Base-by-base conservation (phyloP, 2,888 invertebrate genomes). In the Napeogenes sylphis region DNA sequence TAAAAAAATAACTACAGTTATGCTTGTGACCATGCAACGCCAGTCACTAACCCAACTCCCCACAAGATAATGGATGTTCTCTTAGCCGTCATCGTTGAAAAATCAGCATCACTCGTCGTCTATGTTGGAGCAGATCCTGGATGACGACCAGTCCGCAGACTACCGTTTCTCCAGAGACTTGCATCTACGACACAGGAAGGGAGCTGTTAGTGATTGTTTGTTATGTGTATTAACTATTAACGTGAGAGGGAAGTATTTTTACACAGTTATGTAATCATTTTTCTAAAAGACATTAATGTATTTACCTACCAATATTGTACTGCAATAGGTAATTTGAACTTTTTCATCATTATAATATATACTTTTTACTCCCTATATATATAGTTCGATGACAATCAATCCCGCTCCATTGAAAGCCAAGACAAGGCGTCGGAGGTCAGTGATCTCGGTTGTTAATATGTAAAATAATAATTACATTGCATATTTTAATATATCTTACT, bases 71-170 rank as follows among this genome's bases (percentile, higher is more conserved):
- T 21, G 21, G 21, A 21, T 21, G 21, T 21, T 21, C 21, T 21
- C 21, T 21, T 21, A 58, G 58, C 61, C 63, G 14, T 47, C 58
- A 30, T 46, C 63, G 21, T 58, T 51, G 42, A 61, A 53, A 12
- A 57, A 54, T 21, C 55, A 57, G 21, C 62, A 55, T 8, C 60
- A 55, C 21, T 33, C 64, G 8, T 64, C 62, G 13, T 63, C 62
- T 4, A 58, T 65, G 21, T 55, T 68, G 63, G 56, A 63, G 54
- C 60, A 62, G 60, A 59, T 65, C 38, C 47, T 60, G 56, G 65
- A 65, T 30, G 66, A 66, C 13, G 66, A 68, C 42, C 61, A 60
- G 45, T 58, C 59, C 5, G 63, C 21, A 6, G 51, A 63, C 33
- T 47, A 59, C 30, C 63, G 56, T 4, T 61, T 60, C 47, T 59